Evolutionary conservation across 2,113 vertebrate species (phyloP), one percentile per base, ranked within the genome.

Genomic region (Piaya cayana): DNA sequence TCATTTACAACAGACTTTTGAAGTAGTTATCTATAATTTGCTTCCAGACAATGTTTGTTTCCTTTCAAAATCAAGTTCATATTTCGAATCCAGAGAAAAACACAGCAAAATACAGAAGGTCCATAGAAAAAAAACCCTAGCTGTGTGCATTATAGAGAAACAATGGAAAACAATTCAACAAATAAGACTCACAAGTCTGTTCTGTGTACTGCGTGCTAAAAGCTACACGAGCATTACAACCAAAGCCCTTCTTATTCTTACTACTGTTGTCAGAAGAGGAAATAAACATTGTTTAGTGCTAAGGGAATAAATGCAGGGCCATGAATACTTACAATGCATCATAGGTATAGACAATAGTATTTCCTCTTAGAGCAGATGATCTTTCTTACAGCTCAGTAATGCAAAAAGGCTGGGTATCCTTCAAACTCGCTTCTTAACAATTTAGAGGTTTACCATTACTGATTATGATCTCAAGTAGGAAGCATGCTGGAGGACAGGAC

Each of bases 1-100:
- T 82, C 0, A 60, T 93, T 93, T 90, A 69, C 76, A 93, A 63
- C 59, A 86, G 55, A 55, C 45, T 90, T 96, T 85, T 88, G 80
- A 95, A 86, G 88, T 36, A 83, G 68, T 86, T 83, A 83, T 79
- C 88, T 92, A 8, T 81, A 58, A 90, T 63, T 68, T 64, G 68
- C 77, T 75, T 96, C 85, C 79, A 79, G 50, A 56, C 43, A 32
- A 77, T 0, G 0, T 22, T 34, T 32, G 36, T 86, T 91, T 86
- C 70, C 81, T 86, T 86, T 45, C 22, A 95, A 92, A 92, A 96
- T 91, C 65, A 95, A 93, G 81, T 70, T 58, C 68, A 94, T 79
- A 59, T 49, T 82, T 58, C 56, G 85, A 85, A 96, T 43, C 70
- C 1, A 0, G 34, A 92, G 88, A 42, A 79, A 88, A 94, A 90